Percentiles rank a stretch among this genome's conserved stretches.
Evolutionary conservation across 2,113 vertebrate species (phyloP).

Genomic region (Cynoglossus semilaevis): DNA sequence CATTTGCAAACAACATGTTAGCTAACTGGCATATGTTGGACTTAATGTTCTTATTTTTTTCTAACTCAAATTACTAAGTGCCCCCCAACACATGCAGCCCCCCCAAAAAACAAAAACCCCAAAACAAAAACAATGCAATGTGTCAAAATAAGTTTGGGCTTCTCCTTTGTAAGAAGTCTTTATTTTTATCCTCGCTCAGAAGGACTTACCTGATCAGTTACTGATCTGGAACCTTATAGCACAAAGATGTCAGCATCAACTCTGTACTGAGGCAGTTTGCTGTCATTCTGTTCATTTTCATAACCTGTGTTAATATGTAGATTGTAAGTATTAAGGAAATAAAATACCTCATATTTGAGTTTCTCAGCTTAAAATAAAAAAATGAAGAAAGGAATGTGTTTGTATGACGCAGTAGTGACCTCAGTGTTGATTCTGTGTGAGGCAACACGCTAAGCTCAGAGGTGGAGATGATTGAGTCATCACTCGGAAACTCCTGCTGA

Average conservation of each 20-base stretch:
- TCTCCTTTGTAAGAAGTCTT: too few species aligned
- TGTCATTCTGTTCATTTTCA: constrained; percentile 6
- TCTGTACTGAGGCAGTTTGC: constrained; percentile 13
- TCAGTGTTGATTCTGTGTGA: constrained; percentile 20
- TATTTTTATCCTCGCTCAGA: constrained; percentile 15
- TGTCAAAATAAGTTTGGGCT: too few species aligned
- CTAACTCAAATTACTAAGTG: too few species aligned
- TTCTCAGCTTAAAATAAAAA: neutral
- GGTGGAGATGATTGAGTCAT: constrained; percentile 23
- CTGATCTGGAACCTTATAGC: constrained; percentile 49
- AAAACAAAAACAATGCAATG: too few species aligned
- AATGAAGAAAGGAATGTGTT: constrained; percentile 10
- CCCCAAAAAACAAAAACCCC: too few species aligned
- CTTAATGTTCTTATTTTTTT: too few species aligned
- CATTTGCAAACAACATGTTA: too few species aligned
- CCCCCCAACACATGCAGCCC: too few species aligned
- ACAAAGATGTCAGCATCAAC: constrained; percentile 64
- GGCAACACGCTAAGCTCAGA: constrained; percentile 3
- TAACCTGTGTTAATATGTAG: constrained; percentile 30
- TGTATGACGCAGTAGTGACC: constrained; percentile 28
- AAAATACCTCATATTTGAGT: constrained; percentile 2
- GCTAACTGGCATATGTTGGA: too few species aligned
- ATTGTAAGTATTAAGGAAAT: constrained; percentile 13
- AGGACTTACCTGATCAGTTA: constrained; percentile 26
- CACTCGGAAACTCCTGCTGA: constrained; percentile 35